phyloP scores from a whole-genome alignment of 2,113 vertebrate genomes.

The Nibea albiflora region DNA sequence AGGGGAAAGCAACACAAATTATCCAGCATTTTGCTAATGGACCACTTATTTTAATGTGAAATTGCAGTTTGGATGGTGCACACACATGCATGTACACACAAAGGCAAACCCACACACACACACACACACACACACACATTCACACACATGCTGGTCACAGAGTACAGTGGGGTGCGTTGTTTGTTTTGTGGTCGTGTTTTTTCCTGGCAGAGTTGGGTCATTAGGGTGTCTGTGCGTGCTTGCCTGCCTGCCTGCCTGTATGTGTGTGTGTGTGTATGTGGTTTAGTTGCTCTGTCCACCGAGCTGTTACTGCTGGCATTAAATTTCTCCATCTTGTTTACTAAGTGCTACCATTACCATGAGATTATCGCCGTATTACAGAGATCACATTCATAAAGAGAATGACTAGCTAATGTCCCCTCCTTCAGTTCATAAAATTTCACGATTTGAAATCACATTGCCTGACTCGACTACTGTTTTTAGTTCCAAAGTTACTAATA shows the following conservation, averaged over 20 bases:
- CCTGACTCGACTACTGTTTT: slow-evolving; percentile 21
- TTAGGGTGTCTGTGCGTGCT: slow-evolving; percentile 70
- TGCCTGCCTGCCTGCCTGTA: slow-evolving; percentile 28
- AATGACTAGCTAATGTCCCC: slow-evolving; percentile 29
- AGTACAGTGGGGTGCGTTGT: slow-evolving; percentile 71
- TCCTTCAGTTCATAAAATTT: slow-evolving; percentile 29
- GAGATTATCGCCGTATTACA: slow-evolving; percentile 65
- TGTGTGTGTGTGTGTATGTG: slow-evolving; percentile 27
- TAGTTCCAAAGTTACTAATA: slow-evolving; percentile 23
- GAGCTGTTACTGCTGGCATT: slow-evolving; percentile 62
- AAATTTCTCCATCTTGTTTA: slow-evolving; percentile 69
- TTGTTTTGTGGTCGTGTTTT: slow-evolving; percentile 76
- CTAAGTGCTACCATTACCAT: slow-evolving; percentile 63
- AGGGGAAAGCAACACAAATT: not conserved
- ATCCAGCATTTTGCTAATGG: slow-evolving; percentile 10
- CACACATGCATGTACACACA: slow-evolving; percentile 32
- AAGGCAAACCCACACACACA: not conserved
- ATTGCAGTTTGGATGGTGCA: slow-evolving; percentile 25
- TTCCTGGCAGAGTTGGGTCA: slow-evolving; percentile 76
- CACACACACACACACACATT: slow-evolving; percentile 35
- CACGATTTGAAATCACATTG: slow-evolving; percentile 29
- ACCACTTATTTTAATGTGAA: slow-evolving; percentile 34
- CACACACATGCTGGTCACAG: slow-evolving; percentile 44
- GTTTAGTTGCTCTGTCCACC: slow-evolving; percentile 28
- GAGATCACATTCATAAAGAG: slow-evolving; percentile 66